Percentiles rank a stretch among this genome's conserved stretches.
phyloP scores from a whole-genome alignment of 2,888 invertebrate species.

The Pristionchus maxplancki region DNA sequence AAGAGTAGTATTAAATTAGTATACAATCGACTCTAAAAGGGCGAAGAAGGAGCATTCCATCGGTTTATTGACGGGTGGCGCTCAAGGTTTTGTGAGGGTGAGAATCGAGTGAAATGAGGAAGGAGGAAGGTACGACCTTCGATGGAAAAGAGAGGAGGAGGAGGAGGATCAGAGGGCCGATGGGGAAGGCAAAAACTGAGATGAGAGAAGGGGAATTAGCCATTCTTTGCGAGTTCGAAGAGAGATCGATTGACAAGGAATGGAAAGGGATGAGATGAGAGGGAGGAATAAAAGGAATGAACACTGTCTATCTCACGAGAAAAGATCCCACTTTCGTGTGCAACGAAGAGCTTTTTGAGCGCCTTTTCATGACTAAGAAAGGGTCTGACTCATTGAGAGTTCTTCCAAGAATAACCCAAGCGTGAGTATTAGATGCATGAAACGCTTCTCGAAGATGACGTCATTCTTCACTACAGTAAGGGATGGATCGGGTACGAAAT shows the following conservation, averaged over 20 bases:
- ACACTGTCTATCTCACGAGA: not conserved
- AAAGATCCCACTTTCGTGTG: not conserved
- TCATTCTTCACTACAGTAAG: not conserved
- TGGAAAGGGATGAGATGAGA: not conserved
- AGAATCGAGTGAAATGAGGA: not conserved
- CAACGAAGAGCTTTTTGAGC: not conserved
- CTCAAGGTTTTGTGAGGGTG: conserved; percentile 27
- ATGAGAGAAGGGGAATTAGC: conserved; percentile 14
- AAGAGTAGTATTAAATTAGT: too few species aligned
- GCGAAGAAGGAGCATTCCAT: not conserved
- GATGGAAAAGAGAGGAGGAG: not conserved
- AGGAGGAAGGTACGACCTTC: not conserved
- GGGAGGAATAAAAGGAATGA: not conserved
- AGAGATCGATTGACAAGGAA: conserved; percentile 45
- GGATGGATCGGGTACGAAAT: not conserved
- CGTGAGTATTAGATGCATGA: not conserved
- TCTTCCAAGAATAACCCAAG: conserved; percentile 33
- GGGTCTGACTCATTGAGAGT: not conserved
- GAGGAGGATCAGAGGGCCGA: conserved; percentile 8
- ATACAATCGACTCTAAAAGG: not conserved
- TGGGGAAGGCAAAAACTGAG: not conserved
- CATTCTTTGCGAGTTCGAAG: not conserved
- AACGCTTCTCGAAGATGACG: not conserved
- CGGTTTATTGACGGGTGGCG: not conserved
- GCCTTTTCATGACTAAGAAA: conserved; percentile 33